phyloP scores from a whole-genome alignment of 1,140 invertebrate genomes.

The Eurytemora carolleeae region DNA sequence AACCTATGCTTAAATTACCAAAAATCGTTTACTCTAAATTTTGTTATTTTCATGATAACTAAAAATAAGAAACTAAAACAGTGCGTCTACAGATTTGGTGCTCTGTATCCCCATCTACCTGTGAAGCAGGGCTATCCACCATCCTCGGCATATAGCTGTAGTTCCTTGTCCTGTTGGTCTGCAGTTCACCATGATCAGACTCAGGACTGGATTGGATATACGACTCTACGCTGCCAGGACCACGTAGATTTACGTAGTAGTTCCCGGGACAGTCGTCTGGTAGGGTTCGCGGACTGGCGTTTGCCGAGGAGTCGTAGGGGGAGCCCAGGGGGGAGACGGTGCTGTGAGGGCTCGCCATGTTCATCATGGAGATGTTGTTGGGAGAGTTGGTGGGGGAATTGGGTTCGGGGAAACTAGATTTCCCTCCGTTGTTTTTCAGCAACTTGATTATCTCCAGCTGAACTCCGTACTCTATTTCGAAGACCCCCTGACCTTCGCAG shows the following conservation, averaged over 20 bases:
- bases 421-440: not conserved
- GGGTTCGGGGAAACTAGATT: no score
- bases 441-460: not conserved
- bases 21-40: no score
- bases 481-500: no score
- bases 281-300: not conserved
- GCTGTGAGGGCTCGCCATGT: not conserved
- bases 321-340: not conserved
- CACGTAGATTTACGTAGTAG: not conserved
- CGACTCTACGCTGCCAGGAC: not conserved
- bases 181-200: not conserved
- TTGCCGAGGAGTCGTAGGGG: not conserved
- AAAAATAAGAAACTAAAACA: no score
- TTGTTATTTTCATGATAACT: no score
- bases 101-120: no score
- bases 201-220: not conserved
- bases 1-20: no score
- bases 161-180: no score
- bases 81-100: no score
- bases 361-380: not conserved
- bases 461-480: no score
- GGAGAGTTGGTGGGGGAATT: not conserved
- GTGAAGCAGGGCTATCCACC: no score
- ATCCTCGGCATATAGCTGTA: no score
- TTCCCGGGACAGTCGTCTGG: not conserved